Evolutionary conservation across 2,797 vertebrate genomes (phyloP).

Genomic region (Thunnus albacares): DNA sequence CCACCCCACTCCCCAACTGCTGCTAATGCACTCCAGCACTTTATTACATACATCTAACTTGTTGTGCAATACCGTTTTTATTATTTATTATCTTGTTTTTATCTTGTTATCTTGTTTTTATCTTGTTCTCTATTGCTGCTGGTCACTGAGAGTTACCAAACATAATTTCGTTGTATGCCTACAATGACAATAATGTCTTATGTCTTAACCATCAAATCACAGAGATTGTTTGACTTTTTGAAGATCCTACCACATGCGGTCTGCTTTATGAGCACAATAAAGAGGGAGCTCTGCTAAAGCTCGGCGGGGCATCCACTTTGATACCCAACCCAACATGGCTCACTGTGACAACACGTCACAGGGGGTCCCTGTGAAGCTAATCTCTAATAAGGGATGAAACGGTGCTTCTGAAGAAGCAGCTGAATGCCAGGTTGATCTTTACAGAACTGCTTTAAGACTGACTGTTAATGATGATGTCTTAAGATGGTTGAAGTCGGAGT

Average conservation of each 20-base stretch:
- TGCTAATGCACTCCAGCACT: too few species aligned
- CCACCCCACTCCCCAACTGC: too few species aligned
- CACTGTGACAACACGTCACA: conserved; percentile 82
- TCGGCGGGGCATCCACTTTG: conserved; percentile 84
- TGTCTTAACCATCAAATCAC: conserved; percentile 76
- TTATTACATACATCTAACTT: too few species aligned
- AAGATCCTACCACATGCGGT: conserved; percentile 80
- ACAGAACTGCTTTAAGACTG: conserved; percentile 60
- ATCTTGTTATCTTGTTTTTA: too few species aligned
- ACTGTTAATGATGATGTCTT: conserved; percentile 58
- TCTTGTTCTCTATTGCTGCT: too few species aligned
- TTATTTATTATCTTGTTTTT: too few species aligned
- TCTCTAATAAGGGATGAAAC: conserved; percentile 85
- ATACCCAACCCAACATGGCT: conserved; percentile 79
- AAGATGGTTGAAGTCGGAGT: conserved; percentile 42
- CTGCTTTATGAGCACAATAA: conserved; percentile 71
- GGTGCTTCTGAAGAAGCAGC: conserved; percentile 65
- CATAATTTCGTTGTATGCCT: too few species aligned
- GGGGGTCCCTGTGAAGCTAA: conserved; percentile 84
- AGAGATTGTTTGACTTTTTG: conserved; percentile 80
- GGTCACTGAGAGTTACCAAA: too few species aligned
- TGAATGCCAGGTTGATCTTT: conserved; percentile 74
- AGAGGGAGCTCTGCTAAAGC: conserved; percentile 73
- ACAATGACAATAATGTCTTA: too few species aligned
- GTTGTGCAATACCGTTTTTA: too few species aligned